A percentile compares a stretch with the other conserved stretches of the same genome.
These are phyloP conservation scores for Himalopsyche anomala DNA, from an alignment of 2,888 invertebrate species.

Conservation along the genomic window DNA sequence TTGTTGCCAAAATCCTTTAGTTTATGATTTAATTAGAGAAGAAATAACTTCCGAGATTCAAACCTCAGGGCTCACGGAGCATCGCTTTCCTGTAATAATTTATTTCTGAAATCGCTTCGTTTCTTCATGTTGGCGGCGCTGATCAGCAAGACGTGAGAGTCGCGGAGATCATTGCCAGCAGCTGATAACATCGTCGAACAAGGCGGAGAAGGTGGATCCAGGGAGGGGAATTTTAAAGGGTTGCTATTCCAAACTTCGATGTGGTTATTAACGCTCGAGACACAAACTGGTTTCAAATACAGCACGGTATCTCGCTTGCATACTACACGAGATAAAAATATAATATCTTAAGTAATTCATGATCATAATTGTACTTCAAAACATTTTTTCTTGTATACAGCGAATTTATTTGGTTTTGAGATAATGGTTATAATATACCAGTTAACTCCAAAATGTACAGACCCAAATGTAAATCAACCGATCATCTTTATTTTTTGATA, in stretches of 20 bases:
- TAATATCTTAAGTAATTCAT: too few relatives aligned
- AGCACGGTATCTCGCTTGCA: not conserved
- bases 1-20: not conserved
- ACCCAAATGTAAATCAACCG: too few relatives aligned
- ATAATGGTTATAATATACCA: too few relatives aligned
- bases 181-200: conserved; percentile 39
- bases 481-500: too few relatives aligned
- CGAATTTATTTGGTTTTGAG: too few relatives aligned
- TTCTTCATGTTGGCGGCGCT: conserved; percentile 36
- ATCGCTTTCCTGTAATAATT: conserved; percentile 58
- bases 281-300: conserved; percentile 6
- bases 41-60: not conserved
- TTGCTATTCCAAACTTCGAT: conserved; percentile 27
- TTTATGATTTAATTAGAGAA: conserved; percentile 29
- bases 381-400: too few relatives aligned
- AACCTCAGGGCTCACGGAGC: conserved; percentile 49
- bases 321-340: not conserved
- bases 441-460: too few relatives aligned
- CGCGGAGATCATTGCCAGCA: conserved; percentile 48
- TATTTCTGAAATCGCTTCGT: conserved; percentile 45
- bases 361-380: too few relatives aligned
- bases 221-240: conserved; percentile 36
- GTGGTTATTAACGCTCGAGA: not conserved
- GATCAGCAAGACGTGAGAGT: conserved; percentile 58
- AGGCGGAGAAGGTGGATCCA: not conserved